These are phyloP conservation scores for Venustaconcha ellipsiformis DNA, from an alignment of 1,140 invertebrate species.

Conservation along the genomic window DNA sequence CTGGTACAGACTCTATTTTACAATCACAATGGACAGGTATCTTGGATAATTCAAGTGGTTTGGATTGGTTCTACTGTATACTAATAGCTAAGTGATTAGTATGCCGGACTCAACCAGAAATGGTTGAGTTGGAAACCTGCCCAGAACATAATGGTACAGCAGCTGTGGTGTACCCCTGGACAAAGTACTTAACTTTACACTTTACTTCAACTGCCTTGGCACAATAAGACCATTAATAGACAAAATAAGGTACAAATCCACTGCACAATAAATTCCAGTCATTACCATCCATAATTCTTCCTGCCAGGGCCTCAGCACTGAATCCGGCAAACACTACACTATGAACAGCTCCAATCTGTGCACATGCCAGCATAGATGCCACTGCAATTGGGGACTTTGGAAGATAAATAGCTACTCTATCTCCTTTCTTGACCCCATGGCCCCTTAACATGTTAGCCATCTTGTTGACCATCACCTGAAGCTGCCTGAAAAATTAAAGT, in stretches of 20 bases:
- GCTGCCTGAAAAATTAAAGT: conserved; percentile 48
- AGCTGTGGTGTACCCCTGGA: neutral
- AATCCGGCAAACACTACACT: conserved; percentile 77
- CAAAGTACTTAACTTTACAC: neutral
- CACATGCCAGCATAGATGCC: conserved; percentile 72
- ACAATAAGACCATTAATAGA: neutral
- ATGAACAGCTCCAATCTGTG: conserved; percentile 73
- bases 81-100: no score
- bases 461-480: conserved; percentile 66
- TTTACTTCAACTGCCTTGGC: neutral
- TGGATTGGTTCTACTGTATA: no score
- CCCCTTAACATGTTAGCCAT: conserved; percentile 69
- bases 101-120: no score
- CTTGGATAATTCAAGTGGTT: no score
- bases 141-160: neutral
- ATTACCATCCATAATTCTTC: conserved; percentile 72
- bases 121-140: no score
- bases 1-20: no score
- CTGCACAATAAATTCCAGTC: neutral
- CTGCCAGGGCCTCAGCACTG: conserved; percentile 73
- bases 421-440: conserved; percentile 71
- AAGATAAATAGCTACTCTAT: conserved; percentile 73
- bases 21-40: no score
- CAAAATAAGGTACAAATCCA: neutral
- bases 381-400: conserved; percentile 71